These are phyloP conservation scores for Synanthedon andrenaeformis DNA, from an alignment of 2,888 invertebrate genomes.

Conservation along the genomic window DNA sequence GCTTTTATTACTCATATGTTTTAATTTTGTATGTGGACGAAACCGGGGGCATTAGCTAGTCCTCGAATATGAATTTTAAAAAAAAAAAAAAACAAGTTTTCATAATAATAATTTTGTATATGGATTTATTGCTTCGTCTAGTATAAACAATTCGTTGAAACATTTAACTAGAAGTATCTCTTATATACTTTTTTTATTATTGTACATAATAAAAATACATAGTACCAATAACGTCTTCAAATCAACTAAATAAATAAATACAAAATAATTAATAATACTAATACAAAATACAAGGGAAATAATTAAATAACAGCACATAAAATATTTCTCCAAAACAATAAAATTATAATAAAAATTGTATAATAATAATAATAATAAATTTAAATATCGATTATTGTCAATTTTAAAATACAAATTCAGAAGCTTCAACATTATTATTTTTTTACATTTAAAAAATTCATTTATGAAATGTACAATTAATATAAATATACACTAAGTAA, in stretches of 20 bases:
- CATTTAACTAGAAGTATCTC: slow-evolving; percentile 21
- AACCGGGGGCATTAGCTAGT: too few species aligned
- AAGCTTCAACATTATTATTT: slow-evolving; percentile 18
- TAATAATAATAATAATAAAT: slow-evolving; percentile 29
- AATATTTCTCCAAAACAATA: slow-evolving; percentile 54
- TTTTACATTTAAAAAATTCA: slow-evolving; percentile 4
- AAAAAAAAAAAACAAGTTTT: too few species aligned
- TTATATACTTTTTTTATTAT: slow-evolving; percentile 37
- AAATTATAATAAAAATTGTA: slow-evolving; percentile 29
- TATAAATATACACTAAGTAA: slow-evolving; percentile 6
- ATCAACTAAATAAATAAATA: slow-evolving; percentile 26
- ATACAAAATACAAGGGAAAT: slow-evolving; percentile 47
- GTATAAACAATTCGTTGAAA: slow-evolving; percentile 65
- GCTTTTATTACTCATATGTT: too few species aligned
- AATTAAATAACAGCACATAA: slow-evolving; percentile 59
- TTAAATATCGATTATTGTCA: slow-evolving; percentile 69
- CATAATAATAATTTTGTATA: slow-evolving; percentile 24
- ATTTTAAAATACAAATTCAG: slow-evolving; percentile 46
- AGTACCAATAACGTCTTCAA: slow-evolving; percentile 18
- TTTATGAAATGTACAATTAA: slow-evolving; percentile 13
- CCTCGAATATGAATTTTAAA: too few species aligned
- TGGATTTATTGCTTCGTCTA: slow-evolving; percentile 61
- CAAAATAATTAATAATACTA: slow-evolving; percentile 54
- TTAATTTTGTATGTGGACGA: too few species aligned
- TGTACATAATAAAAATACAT: slow-evolving; percentile 34